Conservation (phyloP, 2,113 vertebrate genomes). For the Cyphomyrus plagiostoma region DNA sequence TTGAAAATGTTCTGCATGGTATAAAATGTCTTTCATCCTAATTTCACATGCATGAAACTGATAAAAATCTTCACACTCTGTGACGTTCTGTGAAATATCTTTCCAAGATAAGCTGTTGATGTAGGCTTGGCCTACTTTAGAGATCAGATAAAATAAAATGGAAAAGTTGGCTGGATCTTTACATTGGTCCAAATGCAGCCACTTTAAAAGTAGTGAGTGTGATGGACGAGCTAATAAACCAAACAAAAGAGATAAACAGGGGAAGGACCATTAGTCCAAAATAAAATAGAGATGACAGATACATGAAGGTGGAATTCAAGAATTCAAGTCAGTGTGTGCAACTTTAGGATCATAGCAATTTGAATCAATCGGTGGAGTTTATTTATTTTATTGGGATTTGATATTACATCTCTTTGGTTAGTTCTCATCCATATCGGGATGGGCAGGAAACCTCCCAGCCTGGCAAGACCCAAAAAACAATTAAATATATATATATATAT, state of each 20-base stretch:
- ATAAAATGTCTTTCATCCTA: background rate
- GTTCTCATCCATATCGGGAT: background rate
- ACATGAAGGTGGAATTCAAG: background rate
- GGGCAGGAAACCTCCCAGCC: background rate
- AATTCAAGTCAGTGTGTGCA: background rate
- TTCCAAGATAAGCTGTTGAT: slow-evolving; percentile 5
- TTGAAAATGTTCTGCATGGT: slow-evolving; percentile 13
- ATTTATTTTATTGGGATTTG: background rate
- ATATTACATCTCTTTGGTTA: background rate
- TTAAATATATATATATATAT: no score
- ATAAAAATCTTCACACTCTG: slow-evolving; percentile 8
- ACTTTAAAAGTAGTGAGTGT: background rate
- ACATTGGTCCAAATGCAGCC: background rate
- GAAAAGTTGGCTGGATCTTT: background rate
- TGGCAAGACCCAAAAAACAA: background rate
- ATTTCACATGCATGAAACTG: slow-evolving; percentile 12
- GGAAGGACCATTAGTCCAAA: background rate
- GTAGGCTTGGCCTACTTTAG: background rate
- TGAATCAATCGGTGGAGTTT: background rate
- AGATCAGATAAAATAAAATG: slow-evolving; percentile 8
- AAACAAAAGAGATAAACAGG: background rate
- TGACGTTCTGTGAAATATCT: slow-evolving; percentile 6
- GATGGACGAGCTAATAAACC: background rate
- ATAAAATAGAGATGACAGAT: background rate
- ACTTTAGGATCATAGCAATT: background rate